These are phyloP conservation scores for Cerastis rubricosa DNA, from an alignment of 2,888 invertebrate species.

Conservation along the genomic window DNA sequence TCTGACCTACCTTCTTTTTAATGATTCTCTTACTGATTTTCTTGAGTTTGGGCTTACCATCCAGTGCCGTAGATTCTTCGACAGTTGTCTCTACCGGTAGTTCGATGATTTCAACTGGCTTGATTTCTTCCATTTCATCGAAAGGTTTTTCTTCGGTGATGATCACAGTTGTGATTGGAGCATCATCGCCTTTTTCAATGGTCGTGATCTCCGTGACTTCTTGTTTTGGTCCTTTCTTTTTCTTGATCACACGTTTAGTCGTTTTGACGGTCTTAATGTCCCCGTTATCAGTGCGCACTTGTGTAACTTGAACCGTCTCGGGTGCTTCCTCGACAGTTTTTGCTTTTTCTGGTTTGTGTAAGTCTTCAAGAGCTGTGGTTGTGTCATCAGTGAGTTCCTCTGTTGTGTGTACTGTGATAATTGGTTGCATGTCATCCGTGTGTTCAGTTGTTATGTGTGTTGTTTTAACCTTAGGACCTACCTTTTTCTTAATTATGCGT, in stretches of 20 bases:
- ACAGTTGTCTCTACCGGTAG: conserved; percentile 65
- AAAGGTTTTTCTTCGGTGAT: conserved; percentile 57
- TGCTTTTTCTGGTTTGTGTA: no score
- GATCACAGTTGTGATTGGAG: conserved; percentile 75
- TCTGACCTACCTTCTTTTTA: not conserved
- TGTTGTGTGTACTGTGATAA: conserved; percentile 15
- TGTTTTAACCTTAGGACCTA: conserved; percentile 51
- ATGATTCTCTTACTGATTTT: conserved; percentile 45
- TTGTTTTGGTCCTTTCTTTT: conserved; percentile 29
- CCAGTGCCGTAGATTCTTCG: conserved; percentile 64
- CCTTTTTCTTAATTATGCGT: conserved; percentile 56
- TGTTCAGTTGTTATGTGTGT: conserved; percentile 71
- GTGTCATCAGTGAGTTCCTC: no score
- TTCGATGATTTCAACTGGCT: conserved; percentile 63
- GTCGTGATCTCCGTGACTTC: conserved; percentile 72
- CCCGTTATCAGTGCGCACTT: conserved; percentile 64
- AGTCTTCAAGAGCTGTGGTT: no score
- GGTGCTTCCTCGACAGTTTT: conserved; percentile 13
- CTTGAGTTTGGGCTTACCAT: conserved; percentile 70
- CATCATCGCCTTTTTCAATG: conserved; percentile 80
- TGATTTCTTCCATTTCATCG: conserved; percentile 16
- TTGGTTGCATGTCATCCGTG: conserved; percentile 38
- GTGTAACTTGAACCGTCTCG: conserved; percentile 59
- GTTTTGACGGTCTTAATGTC: conserved; percentile 19
- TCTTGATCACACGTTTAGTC: conserved; percentile 22